phyloP scores from a whole-genome alignment of 2,113 vertebrate genomes.

The Struthio camelus region DNA sequence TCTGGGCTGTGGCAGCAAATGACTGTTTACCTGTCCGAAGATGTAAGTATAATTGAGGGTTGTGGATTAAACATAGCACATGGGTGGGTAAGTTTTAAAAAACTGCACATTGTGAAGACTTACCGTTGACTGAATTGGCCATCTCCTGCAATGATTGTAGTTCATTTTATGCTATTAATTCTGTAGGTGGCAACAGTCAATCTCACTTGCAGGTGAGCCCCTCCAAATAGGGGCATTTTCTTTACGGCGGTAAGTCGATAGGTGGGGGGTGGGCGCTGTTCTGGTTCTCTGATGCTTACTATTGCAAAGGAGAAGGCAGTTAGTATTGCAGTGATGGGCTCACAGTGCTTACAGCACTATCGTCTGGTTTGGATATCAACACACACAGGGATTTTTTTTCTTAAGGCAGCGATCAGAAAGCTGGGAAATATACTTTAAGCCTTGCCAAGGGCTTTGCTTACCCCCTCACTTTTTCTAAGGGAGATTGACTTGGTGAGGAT shows the following conservation, averaged over 20 bases:
- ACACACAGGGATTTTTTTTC: neutral
- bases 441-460: conserved; percentile 3
- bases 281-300: neutral
- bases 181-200: neutral
- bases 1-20: neutral
- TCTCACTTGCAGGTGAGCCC: neutral
- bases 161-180: neutral
- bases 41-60: neutral
- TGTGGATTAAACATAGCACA: neutral
- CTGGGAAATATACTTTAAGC: neutral
- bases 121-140: neutral
- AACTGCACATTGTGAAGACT: neutral
- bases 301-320: neutral
- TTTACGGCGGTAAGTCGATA: accelerated
- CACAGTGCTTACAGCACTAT: conserved; percentile 19
- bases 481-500: neutral
- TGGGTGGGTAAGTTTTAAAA: neutral
- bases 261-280: neutral
- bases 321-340: neutral
- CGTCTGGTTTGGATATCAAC: neutral
- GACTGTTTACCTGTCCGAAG: neutral
- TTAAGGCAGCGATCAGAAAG: neutral
- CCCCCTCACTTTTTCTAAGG: neutral
- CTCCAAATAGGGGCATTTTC: neutral
- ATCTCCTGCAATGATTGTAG: neutral